Base-by-base conservation (phyloP, 2,797 vertebrate species). In the Rhinogobio ventralis region DNA sequence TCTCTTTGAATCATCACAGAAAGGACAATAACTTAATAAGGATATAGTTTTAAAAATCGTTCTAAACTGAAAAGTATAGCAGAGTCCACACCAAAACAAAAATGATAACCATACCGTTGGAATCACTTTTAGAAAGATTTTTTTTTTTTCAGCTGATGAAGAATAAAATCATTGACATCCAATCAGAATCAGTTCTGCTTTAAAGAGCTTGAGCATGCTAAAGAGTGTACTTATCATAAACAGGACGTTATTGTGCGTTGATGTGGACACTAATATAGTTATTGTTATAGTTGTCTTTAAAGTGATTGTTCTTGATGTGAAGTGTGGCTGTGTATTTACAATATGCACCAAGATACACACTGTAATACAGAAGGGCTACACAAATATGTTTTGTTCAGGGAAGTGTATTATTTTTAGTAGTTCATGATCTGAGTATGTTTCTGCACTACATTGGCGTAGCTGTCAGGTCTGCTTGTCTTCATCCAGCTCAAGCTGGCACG, bases 391-490 rank as follows among this genome's bases (percentile, higher is more conserved):
- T 55, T 75, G 30, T 55, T 23, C 11, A 30, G 7, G 49, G 39
- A 39, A 80, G 33, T 55, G 10, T 57, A 28, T 69, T 19, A 19
- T 72, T 72, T 72, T 71, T 17, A 42, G 33, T 53, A 15, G 46
- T 55, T 36, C 0, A 13, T 28, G 17, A 1, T 14, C 25, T 79
- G n/a, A 79, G 45, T 36, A 28, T 49, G 39, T 71, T 28, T 62
- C 51, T 83, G n/a, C 62, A n/a, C 36, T 68, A 19, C 15, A n/a
- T 14, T 57, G 7, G 46, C 19, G 2, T 45, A 69, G 73, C 62
- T 83, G 51, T 79, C 33, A 46, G 39, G 51, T 71, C 75, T 78
- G 62, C 36, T 45, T 46, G 42, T 85, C 68, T 84, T 84, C 62
- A 71, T 49, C 36, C 46, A 33, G 69, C 19, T 76, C 51, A 53